These are phyloP conservation scores for Zonitis immaculata DNA, from an alignment of 2,888 invertebrate species.

Conservation along the genomic window DNA sequence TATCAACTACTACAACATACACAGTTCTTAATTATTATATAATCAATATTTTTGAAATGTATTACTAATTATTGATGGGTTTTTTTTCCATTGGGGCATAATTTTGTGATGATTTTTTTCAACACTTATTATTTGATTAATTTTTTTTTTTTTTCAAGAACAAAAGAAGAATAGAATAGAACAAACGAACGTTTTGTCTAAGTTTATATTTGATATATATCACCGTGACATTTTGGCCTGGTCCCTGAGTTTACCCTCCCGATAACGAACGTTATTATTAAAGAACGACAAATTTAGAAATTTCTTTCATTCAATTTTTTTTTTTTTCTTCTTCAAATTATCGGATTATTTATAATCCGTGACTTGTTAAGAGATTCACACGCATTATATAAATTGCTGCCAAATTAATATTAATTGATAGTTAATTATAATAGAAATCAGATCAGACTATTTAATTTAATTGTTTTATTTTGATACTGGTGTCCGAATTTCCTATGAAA, in stretches of 20 bases:
- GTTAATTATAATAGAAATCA: slow-evolving; percentile 10
- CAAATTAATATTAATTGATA: neutral
- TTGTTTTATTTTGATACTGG: neutral
- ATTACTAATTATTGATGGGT: slow-evolving; percentile 37
- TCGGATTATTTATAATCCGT: neutral
- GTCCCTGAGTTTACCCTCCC: slow-evolving; percentile 52
- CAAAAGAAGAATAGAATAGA: neutral
- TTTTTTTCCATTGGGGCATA: slow-evolving; percentile 35
- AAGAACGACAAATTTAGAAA: neutral
- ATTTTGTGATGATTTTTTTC: slow-evolving; percentile 11
- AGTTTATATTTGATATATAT: slow-evolving; percentile 49
- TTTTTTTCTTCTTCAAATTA: too few relatives aligned
- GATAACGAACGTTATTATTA: slow-evolving; percentile 27
- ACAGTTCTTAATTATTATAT: slow-evolving; percentile 43
- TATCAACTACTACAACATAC: slow-evolving; percentile 41
- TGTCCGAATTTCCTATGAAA: slow-evolving; percentile 14
- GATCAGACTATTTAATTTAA: slow-evolving; percentile 19
- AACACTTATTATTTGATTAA: slow-evolving; percentile 44
- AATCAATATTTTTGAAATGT: slow-evolving; percentile 46
- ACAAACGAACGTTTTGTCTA: slow-evolving; percentile 31
- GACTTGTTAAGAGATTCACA: slow-evolving; percentile 36
- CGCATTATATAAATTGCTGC: slow-evolving; percentile 15
- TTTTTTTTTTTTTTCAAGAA: slow-evolving; percentile 21
- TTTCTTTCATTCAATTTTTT: too few relatives aligned
- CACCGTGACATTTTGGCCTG: slow-evolving; percentile 53